phyloP scores from a whole-genome alignment of 1,140 invertebrate genomes.

The Panagrolaimus sp. region DNA sequence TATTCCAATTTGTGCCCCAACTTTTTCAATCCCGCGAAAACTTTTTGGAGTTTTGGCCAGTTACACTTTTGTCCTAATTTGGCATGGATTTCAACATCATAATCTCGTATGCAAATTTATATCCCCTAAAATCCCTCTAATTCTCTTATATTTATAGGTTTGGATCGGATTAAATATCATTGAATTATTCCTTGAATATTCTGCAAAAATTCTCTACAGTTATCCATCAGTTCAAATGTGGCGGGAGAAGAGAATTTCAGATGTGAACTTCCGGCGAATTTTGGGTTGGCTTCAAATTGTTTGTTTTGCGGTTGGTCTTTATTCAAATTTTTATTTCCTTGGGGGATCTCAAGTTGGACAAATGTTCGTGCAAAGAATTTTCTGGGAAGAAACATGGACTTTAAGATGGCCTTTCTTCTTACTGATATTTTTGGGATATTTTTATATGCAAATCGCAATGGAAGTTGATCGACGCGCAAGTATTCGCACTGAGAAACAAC shows the following conservation, averaged over 20 bases:
- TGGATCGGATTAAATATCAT: constrained; percentile 57
- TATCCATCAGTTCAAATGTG: constrained; percentile 41
- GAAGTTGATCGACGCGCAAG: not conserved
- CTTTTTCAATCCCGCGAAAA: constrained; percentile 50
- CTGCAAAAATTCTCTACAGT: constrained; percentile 48
- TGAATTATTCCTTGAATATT: constrained; percentile 56
- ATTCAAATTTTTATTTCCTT: constrained; percentile 59
- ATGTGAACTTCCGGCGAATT: constrained; percentile 49
- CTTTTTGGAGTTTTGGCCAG: constrained; percentile 55
- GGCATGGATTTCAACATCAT: constrained; percentile 58
- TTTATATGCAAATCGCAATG: constrained; percentile 48
- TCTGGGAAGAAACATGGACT: constrained; percentile 56
- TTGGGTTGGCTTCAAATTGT: constrained; percentile 54
- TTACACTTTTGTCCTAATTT: constrained; percentile 56
- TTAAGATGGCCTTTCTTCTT: constrained; percentile 57
- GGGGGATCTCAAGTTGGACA: constrained; percentile 53
- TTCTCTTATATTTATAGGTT: constrained; percentile 42
- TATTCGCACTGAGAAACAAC: not conserved
- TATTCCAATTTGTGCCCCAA: constrained; percentile 55
- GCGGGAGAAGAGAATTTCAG: constrained; percentile 45
- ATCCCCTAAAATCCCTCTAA: no score
- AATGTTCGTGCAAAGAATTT: constrained; percentile 56
- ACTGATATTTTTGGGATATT: constrained; percentile 52
- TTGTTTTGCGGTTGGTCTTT: constrained; percentile 57
- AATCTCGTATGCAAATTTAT: constrained; percentile 46